phyloP scores from a whole-genome alignment of 2,113 vertebrate genomes.

The Lichenostomus cassidix region DNA sequence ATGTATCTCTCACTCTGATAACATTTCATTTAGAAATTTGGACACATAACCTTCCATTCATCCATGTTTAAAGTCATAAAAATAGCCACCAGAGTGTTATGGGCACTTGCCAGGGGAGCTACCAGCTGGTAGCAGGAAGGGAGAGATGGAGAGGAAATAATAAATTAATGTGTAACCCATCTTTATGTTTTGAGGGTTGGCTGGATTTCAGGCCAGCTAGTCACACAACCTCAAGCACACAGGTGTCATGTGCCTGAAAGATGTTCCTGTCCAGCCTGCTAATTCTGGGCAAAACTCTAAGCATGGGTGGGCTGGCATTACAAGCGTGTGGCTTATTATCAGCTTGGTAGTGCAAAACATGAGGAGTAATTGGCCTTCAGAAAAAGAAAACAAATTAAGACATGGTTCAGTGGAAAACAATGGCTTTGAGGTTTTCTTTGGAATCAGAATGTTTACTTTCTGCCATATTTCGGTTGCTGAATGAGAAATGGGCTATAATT shows the following conservation, averaged over 20 bases:
- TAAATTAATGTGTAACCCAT: neutral
- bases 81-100: neutral
- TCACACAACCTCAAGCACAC: neutral
- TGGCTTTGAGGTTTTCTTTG: constrained; percentile 17
- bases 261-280: neutral
- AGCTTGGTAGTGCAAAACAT: neutral
- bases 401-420: constrained; percentile 20
- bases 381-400: constrained; percentile 42
- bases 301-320: neutral
- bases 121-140: neutral
- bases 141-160: neutral
- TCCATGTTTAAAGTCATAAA: neutral
- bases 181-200: neutral
- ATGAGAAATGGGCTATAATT: constrained; percentile 19
- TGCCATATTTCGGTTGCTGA: constrained; percentile 4
- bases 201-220: neutral
- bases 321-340: neutral
- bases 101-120: neutral
- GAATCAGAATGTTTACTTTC: neutral
- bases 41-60: accelerated
- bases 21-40: neutral
- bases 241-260: neutral
- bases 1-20: neutral
- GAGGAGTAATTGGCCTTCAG: neutral
- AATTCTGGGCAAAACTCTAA: neutral